phyloP scores from a whole-genome alignment of 2,797 vertebrate species.

The Smutsia temminckii region DNA sequence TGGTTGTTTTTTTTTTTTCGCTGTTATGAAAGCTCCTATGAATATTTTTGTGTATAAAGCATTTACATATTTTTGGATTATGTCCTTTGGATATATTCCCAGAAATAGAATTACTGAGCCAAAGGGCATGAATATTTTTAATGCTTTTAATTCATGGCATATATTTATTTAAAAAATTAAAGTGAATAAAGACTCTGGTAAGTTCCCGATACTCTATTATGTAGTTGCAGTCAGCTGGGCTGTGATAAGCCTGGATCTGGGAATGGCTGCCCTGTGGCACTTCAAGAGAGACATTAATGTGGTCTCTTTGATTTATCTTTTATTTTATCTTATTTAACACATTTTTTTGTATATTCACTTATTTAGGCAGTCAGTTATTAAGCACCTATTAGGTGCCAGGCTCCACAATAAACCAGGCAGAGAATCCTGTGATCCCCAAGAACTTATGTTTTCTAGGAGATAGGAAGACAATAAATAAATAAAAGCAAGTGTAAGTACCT shows the following conservation, averaged over 20 bases:
- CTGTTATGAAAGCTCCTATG: constrained; percentile 36
- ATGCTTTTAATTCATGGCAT: constrained; percentile 74
- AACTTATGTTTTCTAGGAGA: not conserved
- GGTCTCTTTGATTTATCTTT: constrained; percentile 13
- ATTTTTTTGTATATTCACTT: not conserved
- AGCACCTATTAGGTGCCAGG: not conserved
- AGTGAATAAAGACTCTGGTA: constrained; percentile 59
- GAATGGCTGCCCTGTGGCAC: not conserved
- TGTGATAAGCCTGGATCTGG: not conserved
- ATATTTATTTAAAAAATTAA: constrained; percentile 71
- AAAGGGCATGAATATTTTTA: constrained; percentile 78
- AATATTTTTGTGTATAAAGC: constrained; percentile 68
- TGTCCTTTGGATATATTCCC: constrained; percentile 76
- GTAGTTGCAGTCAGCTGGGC: not conserved
- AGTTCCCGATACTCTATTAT: constrained; percentile 40
- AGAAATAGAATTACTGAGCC: constrained; percentile 77
- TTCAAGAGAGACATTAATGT: not conserved
- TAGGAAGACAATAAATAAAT: not conserved
- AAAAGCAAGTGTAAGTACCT: not conserved
- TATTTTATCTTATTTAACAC: not conserved
- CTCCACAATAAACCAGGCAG: not conserved
- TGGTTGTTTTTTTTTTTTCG: not conserved
- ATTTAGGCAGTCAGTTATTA: not conserved
- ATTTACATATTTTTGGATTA: constrained; percentile 79
- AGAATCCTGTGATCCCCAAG: not conserved